A percentile compares a stretch with the other conserved stretches of the same genome.
These are phyloP conservation scores for Archilochus colubris DNA, from an alignment of 2,113 vertebrate genomes.

Conservation along the genomic window DNA sequence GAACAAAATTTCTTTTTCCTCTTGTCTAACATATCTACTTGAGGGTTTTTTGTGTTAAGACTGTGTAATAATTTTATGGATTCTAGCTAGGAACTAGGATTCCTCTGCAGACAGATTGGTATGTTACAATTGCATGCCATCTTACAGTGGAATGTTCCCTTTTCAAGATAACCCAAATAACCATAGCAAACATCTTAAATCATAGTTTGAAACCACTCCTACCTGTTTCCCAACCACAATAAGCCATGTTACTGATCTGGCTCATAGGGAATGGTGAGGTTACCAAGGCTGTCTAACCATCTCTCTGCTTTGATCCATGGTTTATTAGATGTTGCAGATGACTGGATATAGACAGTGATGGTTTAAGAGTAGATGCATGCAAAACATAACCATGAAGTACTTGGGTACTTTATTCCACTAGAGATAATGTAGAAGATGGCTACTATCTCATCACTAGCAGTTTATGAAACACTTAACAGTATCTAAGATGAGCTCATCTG, in stretches of 20 bases:
- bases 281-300: neutral
- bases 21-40: neutral
- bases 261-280: neutral
- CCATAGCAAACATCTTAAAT: neutral
- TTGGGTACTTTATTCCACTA: neutral
- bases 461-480: neutral
- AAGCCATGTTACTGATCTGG: neutral
- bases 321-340: neutral
- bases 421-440: neutral
- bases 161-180: neutral
- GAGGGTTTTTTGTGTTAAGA: neutral
- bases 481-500: neutral
- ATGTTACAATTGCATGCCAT: neutral
- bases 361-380: neutral
- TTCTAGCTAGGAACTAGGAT: neutral
- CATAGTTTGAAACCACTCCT: neutral
- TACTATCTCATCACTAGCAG: neutral
- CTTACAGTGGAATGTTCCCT: neutral
- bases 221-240: neutral
- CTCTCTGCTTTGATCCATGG: neutral
- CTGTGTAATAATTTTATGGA: neutral
- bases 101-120: neutral
- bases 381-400: neutral
- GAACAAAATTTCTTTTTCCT: neutral
- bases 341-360: neutral